Conservation (phyloP, 2,888 invertebrate species). For the Tetranychus piercei region DNA sequence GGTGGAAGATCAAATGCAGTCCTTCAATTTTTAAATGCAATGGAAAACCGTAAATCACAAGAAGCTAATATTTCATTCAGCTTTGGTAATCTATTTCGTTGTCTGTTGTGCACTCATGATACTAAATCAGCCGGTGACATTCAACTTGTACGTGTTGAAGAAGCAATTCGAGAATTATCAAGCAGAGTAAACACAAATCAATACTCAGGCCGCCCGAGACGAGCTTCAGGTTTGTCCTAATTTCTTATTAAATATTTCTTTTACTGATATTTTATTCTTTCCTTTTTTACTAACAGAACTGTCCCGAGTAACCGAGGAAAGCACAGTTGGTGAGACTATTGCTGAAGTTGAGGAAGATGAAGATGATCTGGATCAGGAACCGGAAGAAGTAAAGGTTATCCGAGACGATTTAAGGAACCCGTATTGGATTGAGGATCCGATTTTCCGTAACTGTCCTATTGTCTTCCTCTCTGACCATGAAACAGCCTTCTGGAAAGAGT, state of each 20-base stretch:
- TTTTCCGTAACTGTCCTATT: not conserved
- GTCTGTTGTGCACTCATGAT: conserved; percentile 1
- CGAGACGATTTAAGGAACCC: not conserved
- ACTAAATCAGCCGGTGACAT: not conserved
- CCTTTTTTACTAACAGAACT: not conserved
- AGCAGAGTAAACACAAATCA: not conserved
- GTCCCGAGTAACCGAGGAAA: not conserved
- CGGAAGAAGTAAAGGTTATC: not conserved
- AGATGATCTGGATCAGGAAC: not conserved
- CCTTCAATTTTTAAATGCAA: not conserved
- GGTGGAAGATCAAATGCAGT: not conserved
- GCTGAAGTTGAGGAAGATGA: not conserved
- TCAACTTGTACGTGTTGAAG: not conserved
- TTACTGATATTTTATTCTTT: not conserved
- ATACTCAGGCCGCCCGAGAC: not conserved
- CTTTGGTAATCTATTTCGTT: not conserved
- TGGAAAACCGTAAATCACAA: not conserved
- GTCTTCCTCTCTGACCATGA: conserved; percentile 30
- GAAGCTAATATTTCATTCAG: conserved; percentile 3
- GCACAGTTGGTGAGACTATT: not conserved
- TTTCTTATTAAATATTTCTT: not conserved
- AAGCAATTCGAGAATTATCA: not conserved
- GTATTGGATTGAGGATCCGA: not conserved
- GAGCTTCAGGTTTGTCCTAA: not conserved
- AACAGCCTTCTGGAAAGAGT: conserved; percentile 36